Evolutionary conservation across 2,797 vertebrate genomes (phyloP), one percentile per base, ranked within the genome.

Genomic region (Liparis tanakae): DNA sequence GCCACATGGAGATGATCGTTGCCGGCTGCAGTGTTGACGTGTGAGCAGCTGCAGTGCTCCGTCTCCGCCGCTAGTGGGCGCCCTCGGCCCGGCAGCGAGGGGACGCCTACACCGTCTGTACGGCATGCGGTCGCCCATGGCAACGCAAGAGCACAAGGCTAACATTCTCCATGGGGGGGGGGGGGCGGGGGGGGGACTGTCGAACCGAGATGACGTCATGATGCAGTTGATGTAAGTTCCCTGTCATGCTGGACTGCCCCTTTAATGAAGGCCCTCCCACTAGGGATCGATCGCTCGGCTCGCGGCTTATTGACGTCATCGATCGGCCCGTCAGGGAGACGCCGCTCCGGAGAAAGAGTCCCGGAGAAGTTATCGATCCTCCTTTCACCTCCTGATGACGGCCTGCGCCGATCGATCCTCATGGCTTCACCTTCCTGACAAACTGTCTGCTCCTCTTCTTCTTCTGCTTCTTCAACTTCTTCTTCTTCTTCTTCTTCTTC

Each of bases 21-120:
- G 63, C 64, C 74, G 17, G 17, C 7, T 14, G 20, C 20, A 44
- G 22, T 2, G 14, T 41, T 25, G 14, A 59, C 37, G 65, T 15
- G 12, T n/a, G 0, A n/a, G 3, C 13, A 13, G 46, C 30, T 77
- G 83, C 54, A 18, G 0, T 37, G 2, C 37, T 8, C 9, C 0
- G 3, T 9, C 17, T 65, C 9, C 10, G 7, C 88, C 91, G 84
- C 84, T 74, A 82, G 89, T 69, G 74, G 84, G 89, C 55, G 1
- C 1, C 68, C 8, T 84, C 48, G 41, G 0, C 14, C 76, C 36
- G 17, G 1, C 62, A 18, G 25, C 63, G 57, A 68, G 25, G 39
- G 34, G 62, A 50, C 64, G 0, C 12, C 60, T 37, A 53, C 36
- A 22, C 13, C 7, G 34, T 48, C 79, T 71, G 62, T 63, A 78